These are phyloP conservation scores for Cladorhizidae sp. DNA, from an alignment of 37 sponge, comb jelly and placozoan genomes.

Conservation along the genomic window DNA sequence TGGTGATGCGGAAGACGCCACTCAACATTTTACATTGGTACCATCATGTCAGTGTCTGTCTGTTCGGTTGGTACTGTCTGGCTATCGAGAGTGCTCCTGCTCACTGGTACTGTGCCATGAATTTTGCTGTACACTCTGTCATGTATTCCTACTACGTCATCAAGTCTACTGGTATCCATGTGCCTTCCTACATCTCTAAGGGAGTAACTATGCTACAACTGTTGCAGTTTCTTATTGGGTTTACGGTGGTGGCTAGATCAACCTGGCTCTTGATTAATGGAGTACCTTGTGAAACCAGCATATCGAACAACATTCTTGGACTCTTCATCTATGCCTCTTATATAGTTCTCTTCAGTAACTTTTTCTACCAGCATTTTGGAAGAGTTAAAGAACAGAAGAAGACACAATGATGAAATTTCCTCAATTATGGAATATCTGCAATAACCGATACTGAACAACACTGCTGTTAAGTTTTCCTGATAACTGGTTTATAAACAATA, in stretches of 20 bases:
- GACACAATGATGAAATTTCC: no score
- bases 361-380: conserved; percentile 69
- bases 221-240: conserved; percentile 65
- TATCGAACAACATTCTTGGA: not conserved
- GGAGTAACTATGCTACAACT: conserved; percentile 69
- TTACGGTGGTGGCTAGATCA: not conserved
- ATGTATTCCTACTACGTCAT: conserved; percentile 86
- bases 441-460: no score
- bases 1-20: conserved; percentile 71
- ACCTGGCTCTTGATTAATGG: not conserved
- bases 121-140: conserved; percentile 67
- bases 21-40: conserved; percentile 84
- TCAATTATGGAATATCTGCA: no score
- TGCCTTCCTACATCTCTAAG: conserved; percentile 31
- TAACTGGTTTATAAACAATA: no score
- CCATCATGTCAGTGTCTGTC: conserved; percentile 73
- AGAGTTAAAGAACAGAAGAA: not conserved
- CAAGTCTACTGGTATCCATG: conserved; percentile 39
- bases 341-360: conserved; percentile 63
- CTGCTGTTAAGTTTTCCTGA: no score
- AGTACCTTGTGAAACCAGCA: not conserved
- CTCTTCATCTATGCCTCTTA: conserved; percentile 72
- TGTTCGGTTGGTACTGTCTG: conserved; percentile 43
- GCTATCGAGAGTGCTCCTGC: conserved; percentile 9
- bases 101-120: conserved; percentile 66